These are phyloP conservation scores for Phymatocera aterrima DNA, from an alignment of 2,888 invertebrate genomes.

Conservation along the genomic window DNA sequence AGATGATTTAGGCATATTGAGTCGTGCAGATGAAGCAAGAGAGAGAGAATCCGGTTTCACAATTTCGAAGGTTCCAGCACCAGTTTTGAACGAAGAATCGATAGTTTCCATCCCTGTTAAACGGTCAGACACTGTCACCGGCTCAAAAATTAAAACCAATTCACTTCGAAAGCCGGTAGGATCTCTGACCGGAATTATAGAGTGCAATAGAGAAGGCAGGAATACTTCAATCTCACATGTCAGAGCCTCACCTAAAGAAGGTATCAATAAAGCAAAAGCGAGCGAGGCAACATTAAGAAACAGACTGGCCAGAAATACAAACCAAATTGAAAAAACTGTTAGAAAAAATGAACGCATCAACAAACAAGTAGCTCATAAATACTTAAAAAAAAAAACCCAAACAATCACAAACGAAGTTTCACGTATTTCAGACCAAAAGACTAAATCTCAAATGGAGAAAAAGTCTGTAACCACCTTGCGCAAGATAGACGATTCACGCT, in stretches of 20 bases:
- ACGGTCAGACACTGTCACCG: slow-evolving; percentile 50
- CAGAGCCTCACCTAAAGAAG: slow-evolving; percentile 3
- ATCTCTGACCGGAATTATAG: background rate
- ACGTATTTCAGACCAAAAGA: slow-evolving; percentile 16
- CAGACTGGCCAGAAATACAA: background rate
- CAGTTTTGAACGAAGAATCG: slow-evolving; percentile 61
- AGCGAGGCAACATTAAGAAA: background rate
- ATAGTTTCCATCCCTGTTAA: slow-evolving; percentile 50
- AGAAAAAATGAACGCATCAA: slow-evolving; percentile 21
- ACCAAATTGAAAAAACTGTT: slow-evolving; percentile 10
- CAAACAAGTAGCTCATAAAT: slow-evolving; percentile 32
- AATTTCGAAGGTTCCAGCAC: slow-evolving; percentile 57
- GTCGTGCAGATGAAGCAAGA: slow-evolving; percentile 48
- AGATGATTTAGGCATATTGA: slow-evolving; percentile 49
- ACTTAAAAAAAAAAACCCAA: slow-evolving; percentile 13
- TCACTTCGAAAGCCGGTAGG: slow-evolving; percentile 49
- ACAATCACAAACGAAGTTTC: slow-evolving; percentile 26
- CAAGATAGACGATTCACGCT: background rate
- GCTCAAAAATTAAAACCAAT: slow-evolving; percentile 54
- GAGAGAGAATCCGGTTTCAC: slow-evolving; percentile 54
- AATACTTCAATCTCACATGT: slow-evolving; percentile 16
- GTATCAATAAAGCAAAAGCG: slow-evolving; percentile 18
- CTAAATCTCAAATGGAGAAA: slow-evolving; percentile 10
- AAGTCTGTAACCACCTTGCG: background rate
- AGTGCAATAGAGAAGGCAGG: background rate